Base-by-base conservation (phyloP, 2,113 vertebrate species). In the Arvicanthis niloticus region DNA sequence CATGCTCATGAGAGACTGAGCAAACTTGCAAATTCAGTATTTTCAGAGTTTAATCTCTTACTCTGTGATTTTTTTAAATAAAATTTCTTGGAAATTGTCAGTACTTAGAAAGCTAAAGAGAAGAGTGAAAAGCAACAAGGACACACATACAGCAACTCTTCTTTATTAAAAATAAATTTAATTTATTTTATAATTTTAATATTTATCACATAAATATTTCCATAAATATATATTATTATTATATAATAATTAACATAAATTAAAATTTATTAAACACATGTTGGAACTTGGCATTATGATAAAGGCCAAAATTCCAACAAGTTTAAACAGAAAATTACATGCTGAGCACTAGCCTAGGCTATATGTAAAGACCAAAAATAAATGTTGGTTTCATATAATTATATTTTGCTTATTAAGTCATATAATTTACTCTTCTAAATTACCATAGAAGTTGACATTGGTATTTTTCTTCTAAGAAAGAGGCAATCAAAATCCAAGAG, bases 321-420 rank as follows among this genome's bases (percentile, higher is more conserved):
- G 16, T 42, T 85, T 40, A 65, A 42, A 4, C 26, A 67, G 60
- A 86, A 86, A 45, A 34, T 45, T 67, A 22, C 29, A 86, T 22
- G 24, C 42, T 48, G 40, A 86, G 7, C 2, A 62, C n/a, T 53
- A 84, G 24, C 24, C 81, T 84, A 26, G 22, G 6, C 24, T 42
- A 42, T 53, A 82, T 82, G 22, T 29, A 60, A 62, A 42, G 22
- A 62, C 81, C n/a, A 17, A 67, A 78, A 80, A 24, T n/a, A 29
- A 48, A 48, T 31, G 45, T 5, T 67, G 45, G 22, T 48, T 12
- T n/a, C 4, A 19, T 67, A 19, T 5, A n/a, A 37, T n/a, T 51
- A 22, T 58, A 56, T 97, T 91, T 80, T 26, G n/a, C n/a, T 60
- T 88, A 77, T 72, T 91, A 72, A 62, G 51, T 82, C n/a, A 81